These are phyloP conservation scores for Vulpes ferrilata DNA, from an alignment of 2,113 vertebrate genomes.

Conservation along the genomic window DNA sequence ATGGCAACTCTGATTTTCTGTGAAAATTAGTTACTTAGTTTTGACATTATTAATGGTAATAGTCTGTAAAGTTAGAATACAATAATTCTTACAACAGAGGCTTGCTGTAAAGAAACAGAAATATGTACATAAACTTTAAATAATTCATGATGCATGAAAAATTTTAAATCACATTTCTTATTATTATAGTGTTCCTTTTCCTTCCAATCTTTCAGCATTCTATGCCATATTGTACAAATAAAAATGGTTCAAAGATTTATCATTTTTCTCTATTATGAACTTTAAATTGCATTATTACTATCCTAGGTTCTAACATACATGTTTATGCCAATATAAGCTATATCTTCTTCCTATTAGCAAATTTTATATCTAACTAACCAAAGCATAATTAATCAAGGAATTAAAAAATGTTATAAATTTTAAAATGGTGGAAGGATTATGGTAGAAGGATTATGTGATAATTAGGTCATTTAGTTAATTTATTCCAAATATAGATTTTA, in stretches of 20 bases:
- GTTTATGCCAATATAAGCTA: background rate
- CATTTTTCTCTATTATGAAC: background rate
- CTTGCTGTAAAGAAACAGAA: background rate
- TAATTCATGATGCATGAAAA: background rate
- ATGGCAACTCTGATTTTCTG: background rate
- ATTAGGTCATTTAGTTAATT: background rate
- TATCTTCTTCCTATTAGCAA: background rate
- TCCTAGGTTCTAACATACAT: background rate
- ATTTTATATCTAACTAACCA: background rate
- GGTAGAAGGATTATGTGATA: background rate
- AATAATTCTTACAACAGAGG: background rate
- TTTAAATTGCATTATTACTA: background rate
- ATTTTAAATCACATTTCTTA: background rate
- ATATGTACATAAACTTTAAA: background rate
- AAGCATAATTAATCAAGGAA: background rate
- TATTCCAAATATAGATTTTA: background rate
- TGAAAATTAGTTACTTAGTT: background rate
- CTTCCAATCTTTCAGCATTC: background rate
- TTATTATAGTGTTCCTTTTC: background rate
- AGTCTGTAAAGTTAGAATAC: background rate
- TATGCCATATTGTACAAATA: background rate
- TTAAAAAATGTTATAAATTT: background rate
- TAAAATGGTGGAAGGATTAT: background rate
- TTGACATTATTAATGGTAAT: background rate
- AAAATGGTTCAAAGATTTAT: background rate